Percentiles rank a stretch among this genome's conserved stretches.
Evolutionary conservation across 2,113 vertebrate genomes (phyloP).

Genomic region (Glaucidium brasilianum): DNA sequence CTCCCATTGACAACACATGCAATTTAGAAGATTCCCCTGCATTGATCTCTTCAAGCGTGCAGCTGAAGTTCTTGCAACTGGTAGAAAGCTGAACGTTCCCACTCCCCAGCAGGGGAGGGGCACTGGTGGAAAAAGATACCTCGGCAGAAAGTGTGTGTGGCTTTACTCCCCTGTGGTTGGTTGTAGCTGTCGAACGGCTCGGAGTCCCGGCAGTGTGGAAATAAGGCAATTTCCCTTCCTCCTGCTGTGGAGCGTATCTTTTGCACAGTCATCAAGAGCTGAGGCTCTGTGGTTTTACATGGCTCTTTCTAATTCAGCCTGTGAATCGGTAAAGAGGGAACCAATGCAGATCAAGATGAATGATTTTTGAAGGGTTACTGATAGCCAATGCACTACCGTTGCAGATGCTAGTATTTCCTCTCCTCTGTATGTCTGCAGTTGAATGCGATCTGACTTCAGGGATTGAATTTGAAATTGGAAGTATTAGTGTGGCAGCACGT

Average conservation of each 20-base stretch:
- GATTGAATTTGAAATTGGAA: neutral
- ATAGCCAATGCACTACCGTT: neutral
- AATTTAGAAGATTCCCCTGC: neutral
- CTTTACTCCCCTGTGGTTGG: neutral
- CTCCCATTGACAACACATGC: neutral
- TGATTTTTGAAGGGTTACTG: neutral
- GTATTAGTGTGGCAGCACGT: neutral
- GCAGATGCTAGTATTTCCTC: neutral
- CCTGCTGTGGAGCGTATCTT: neutral
- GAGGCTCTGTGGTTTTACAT: neutral
- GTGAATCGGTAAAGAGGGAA: neutral
- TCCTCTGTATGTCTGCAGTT: neutral
- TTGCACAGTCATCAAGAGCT: neutral
- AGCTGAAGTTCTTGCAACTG: neutral
- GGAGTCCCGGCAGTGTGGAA: neutral
- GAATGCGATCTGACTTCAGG: neutral
- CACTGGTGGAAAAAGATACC: neutral
- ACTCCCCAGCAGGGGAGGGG: too few relatives aligned
- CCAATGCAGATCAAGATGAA: neutral
- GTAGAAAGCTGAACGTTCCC: neutral
- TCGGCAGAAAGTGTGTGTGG: neutral
- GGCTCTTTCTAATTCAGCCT: neutral
- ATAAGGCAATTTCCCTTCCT: neutral
- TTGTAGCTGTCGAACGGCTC: neutral
- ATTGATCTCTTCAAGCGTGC: neutral